Conservation (phyloP, 2,888 invertebrate genomes). For the Choristoneura rosaceana region DNA sequence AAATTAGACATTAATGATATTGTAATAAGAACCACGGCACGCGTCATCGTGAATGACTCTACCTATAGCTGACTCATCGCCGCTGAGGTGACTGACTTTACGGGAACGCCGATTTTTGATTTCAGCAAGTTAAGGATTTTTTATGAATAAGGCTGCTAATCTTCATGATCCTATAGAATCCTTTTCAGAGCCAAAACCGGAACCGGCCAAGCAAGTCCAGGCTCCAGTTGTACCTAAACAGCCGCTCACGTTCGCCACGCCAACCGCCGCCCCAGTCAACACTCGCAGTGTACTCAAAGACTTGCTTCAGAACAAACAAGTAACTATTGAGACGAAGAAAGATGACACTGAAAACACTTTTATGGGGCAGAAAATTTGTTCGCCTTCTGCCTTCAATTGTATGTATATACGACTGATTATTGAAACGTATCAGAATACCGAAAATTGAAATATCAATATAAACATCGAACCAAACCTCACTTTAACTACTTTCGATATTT, state of each 20-base stretch:
- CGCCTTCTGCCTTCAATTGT: conserved; percentile 67
- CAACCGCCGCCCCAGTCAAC: conserved; percentile 48
- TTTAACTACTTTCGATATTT: no score
- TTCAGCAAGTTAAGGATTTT: no score
- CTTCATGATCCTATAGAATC: not conserved
- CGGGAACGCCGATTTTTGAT: no score
- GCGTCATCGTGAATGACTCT: no score
- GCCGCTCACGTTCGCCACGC: conserved; percentile 40
- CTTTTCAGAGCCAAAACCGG: conserved; percentile 57
- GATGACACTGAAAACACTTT: conserved; percentile 61
- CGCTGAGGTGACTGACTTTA: no score
- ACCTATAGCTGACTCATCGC: no score
- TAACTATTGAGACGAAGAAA: conserved; percentile 53
- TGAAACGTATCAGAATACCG: no score
- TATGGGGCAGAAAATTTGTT: conserved; percentile 78
- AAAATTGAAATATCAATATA: no score
- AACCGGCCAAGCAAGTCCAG: conserved; percentile 46
- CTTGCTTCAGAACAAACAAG: conserved; percentile 63
- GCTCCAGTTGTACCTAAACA: conserved; percentile 39
- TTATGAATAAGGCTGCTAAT: no score
- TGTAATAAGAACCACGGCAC: no score
- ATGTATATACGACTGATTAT: conserved; percentile 47
- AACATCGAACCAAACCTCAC: no score
- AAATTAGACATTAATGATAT: no score
- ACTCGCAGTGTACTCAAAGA: conserved; percentile 69